Conservation (phyloP, 2,797 vertebrate species). For the Pseudochromis fuscus region DNA sequence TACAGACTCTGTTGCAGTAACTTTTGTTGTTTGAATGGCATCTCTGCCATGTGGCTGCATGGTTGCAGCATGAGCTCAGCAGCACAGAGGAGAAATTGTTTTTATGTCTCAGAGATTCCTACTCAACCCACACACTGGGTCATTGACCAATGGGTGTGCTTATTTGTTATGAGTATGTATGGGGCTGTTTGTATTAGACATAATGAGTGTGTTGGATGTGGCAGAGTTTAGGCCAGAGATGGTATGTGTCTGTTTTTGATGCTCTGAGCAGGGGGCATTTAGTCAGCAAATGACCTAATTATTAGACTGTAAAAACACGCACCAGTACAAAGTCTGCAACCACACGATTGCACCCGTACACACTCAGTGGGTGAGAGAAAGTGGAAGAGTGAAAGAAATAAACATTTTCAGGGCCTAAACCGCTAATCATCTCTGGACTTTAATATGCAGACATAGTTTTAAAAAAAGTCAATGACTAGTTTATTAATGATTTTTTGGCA, state of each 20-base stretch:
- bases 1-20: slow-evolving; percentile 56
- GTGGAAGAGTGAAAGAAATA: slow-evolving; percentile 36
- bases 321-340: slow-evolving; percentile 19
- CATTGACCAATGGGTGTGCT: slow-evolving; percentile 62
- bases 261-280: slow-evolving; percentile 29
- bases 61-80: slow-evolving; percentile 80
- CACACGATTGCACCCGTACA: slow-evolving; percentile 9
- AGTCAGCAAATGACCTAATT: slow-evolving; percentile 56
- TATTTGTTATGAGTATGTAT: slow-evolving; percentile 63
- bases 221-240: slow-evolving; percentile 28
- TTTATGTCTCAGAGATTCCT: slow-evolving; percentile 82
- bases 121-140: slow-evolving; percentile 78
- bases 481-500: slow-evolving; percentile 56
- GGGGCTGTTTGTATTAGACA: slow-evolving; percentile 62
- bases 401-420: slow-evolving; percentile 29
- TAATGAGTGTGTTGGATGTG: slow-evolving; percentile 61
- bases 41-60: slow-evolving; percentile 77
- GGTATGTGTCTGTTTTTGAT: slow-evolving; percentile 59
- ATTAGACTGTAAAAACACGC: slow-evolving; percentile 33
- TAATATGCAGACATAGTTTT: too few species aligned
- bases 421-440: slow-evolving; percentile 42
- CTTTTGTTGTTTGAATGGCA: slow-evolving; percentile 77
- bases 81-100: slow-evolving; percentile 82
- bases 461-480: slow-evolving; percentile 49
- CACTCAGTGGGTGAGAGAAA: slow-evolving; percentile 19